phyloP scores from a whole-genome alignment of 2,797 vertebrate species.

The Chrysocyon brachyurus region DNA sequence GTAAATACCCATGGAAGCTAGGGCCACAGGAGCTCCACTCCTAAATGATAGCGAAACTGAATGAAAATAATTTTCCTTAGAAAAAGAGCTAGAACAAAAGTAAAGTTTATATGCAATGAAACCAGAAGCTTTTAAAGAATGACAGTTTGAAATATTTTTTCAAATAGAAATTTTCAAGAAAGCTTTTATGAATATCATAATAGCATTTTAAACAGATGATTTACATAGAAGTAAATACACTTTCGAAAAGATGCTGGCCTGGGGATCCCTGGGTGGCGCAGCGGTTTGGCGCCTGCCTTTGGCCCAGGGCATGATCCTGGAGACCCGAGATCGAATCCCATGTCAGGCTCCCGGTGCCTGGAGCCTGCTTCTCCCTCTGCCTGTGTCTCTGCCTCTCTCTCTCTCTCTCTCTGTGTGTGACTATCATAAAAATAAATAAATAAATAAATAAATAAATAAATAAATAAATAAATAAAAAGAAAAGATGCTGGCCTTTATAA shows the following conservation, averaged over 20 bases:
- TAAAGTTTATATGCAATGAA: neutral
- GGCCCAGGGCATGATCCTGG: too few relatives aligned
- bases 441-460: too few relatives aligned
- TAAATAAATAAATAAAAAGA: neutral
- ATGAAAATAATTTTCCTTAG: neutral
- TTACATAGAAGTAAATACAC: neutral
- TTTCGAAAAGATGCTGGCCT: neutral
- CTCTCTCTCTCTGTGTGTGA: too few relatives aligned
- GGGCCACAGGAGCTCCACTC: neutral
- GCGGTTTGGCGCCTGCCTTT: too few relatives aligned
- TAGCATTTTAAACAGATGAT: slow-evolving; percentile 17
- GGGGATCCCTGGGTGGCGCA: too few relatives aligned
- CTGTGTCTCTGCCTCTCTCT: too few relatives aligned
- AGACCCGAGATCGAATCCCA: too few relatives aligned
- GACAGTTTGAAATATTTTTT: neutral
- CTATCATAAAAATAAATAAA: too few relatives aligned
- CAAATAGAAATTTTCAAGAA: slow-evolving; percentile 45
- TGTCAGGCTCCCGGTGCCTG: too few relatives aligned
- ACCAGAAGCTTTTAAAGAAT: neutral
- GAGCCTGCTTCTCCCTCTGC: too few relatives aligned
- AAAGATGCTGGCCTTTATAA: slow-evolving; percentile 15
- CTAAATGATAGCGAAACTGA: neutral
- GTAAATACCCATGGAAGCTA: neutral
- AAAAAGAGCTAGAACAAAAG: neutral
- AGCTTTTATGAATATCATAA: neutral